Evolutionary conservation across 2,888 invertebrate genomes (phyloP).

Genomic region (Drosophila setosimentum): DNA sequence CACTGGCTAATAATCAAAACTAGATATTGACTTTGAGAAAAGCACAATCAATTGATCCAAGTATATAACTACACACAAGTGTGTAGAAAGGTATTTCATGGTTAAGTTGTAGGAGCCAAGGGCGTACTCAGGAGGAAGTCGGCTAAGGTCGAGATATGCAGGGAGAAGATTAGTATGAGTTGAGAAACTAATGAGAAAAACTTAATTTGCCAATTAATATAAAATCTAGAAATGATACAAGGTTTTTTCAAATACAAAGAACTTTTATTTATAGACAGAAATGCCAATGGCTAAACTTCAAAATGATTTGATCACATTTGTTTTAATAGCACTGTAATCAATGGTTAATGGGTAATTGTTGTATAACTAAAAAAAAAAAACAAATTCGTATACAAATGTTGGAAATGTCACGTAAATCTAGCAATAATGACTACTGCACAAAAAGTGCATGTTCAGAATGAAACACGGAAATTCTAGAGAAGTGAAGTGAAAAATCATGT

Average conservation of each 20-base stretch:
- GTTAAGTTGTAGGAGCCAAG: neutral
- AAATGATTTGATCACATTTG: neutral
- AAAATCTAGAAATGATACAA: neutral
- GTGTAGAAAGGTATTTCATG: neutral
- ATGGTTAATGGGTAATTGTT: neutral
- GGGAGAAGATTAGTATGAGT: neutral
- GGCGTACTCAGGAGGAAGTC: no score
- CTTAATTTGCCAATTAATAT: neutral
- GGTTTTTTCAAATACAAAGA: neutral
- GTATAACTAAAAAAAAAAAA: neutral
- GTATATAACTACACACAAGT: neutral
- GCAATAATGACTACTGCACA: neutral
- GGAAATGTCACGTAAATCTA: conserved; percentile 28
- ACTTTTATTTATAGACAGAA: neutral
- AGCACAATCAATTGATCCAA: conserved; percentile 1
- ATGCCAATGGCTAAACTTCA: neutral
- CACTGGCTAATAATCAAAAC: conserved; percentile 2
- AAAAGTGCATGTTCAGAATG: neutral
- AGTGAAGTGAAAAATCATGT: conserved; percentile 36
- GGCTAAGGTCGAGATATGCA: no score
- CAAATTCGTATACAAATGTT: neutral
- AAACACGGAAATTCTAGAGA: conserved; percentile 12
- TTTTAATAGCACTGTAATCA: neutral
- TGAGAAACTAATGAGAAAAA: neutral
- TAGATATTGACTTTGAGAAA: conserved; percentile 17